These are phyloP conservation scores for Drosophila elegans DNA, from an alignment of 1,140 invertebrate species.

Conservation along the genomic window DNA sequence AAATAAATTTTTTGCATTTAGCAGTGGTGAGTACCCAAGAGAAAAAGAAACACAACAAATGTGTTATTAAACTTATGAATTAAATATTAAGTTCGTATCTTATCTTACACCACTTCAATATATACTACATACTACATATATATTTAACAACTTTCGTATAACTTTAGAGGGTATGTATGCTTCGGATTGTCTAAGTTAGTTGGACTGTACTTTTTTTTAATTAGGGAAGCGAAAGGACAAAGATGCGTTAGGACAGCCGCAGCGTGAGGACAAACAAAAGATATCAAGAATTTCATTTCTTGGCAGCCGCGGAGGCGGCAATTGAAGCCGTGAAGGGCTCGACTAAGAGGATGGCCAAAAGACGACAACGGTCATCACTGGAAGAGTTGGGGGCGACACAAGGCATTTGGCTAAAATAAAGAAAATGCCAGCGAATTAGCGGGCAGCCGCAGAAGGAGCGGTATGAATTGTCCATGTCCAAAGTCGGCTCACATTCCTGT, in stretches of 20 bases:
- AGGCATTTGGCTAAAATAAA: conserved; percentile 81
- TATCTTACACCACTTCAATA: too few relatives aligned
- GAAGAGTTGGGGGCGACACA: conserved; percentile 50
- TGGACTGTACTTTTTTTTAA: conserved; percentile 60
- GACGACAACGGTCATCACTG: conserved; percentile 67
- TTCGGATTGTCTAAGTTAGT: neutral
- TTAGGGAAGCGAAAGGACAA: conserved; percentile 79
- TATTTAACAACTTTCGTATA: neutral
- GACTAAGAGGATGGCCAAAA: conserved; percentile 38
- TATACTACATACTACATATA: too few relatives aligned
- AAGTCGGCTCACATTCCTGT: conserved; percentile 35
- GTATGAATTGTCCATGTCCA: conserved; percentile 76
- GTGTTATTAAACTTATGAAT: too few relatives aligned
- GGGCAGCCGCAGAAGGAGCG: conserved; percentile 35
- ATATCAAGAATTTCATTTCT: conserved; percentile 83
- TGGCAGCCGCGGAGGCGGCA: conserved; percentile 59
- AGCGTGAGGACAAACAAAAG: conserved; percentile 78
- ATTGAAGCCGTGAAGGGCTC: conserved; percentile 44
- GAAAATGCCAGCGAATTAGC: conserved; percentile 81
- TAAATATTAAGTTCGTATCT: too few relatives aligned
- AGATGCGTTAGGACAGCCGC: conserved; percentile 75
- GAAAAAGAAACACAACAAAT: too few relatives aligned
- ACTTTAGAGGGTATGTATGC: neutral
- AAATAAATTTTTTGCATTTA: too few relatives aligned
- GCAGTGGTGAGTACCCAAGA: too few relatives aligned